Conservation (phyloP, 2,113 vertebrate genomes). For the Seriola aureovittata region DNA sequence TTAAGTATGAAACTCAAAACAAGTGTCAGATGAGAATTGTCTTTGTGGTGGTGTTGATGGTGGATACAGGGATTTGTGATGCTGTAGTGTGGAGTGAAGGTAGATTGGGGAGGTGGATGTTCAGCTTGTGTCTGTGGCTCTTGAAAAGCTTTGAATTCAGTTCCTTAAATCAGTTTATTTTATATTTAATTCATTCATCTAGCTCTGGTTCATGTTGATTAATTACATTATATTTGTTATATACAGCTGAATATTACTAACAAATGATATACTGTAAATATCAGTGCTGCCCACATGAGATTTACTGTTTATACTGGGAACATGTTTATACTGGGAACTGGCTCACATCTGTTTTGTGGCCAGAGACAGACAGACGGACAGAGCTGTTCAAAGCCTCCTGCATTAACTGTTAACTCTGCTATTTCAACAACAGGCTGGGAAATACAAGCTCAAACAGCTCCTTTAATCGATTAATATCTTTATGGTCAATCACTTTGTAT, state of each 20-base stretch:
- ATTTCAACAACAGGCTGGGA: no score
- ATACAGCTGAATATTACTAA: neutral
- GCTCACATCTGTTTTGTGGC: neutral
- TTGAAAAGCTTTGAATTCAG: no score
- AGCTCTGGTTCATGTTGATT: no score
- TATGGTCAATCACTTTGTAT: neutral
- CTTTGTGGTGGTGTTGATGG: neutral
- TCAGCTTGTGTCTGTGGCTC: no score
- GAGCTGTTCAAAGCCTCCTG: neutral
- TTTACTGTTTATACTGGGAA: neutral
- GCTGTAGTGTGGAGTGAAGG: neutral
- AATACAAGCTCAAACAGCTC: neutral
- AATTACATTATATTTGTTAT: no score
- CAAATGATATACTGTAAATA: neutral
- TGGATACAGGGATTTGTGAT: no score
- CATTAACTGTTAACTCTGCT: no score
- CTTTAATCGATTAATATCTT: neutral
- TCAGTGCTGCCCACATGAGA: neutral
- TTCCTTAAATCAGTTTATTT: no score
- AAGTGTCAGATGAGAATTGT: neutral
- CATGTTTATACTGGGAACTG: neutral
- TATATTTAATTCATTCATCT: no score
- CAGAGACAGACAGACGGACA: conserved; percentile 4
- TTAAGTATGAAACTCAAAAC: no score
- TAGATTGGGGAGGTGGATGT: neutral